A percentile compares a stretch with the other conserved stretches of the same genome.
Evolutionary conservation across 1,140 invertebrate species (phyloP).

Genomic region (Anadara kagoshimensis): DNA sequence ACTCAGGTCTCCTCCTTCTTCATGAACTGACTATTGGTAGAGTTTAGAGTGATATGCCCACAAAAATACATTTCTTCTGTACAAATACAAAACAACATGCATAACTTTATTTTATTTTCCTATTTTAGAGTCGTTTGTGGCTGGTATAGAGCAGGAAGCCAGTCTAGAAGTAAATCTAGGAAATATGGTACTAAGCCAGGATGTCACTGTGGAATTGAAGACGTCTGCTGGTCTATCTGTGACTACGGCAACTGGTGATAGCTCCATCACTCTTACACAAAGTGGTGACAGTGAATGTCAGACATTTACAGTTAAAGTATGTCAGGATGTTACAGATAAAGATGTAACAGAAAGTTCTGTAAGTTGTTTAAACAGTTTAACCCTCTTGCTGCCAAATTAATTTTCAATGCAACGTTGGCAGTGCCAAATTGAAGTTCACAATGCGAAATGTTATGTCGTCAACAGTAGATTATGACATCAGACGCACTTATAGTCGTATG

Average conservation of each 20-base stretch:
- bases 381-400: too few relatives aligned
- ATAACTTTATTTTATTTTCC: neutral
- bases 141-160: conserved; percentile 75
- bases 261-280: conserved; percentile 33
- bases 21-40: too few relatives aligned
- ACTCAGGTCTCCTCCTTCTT: too few relatives aligned
- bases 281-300: conserved; percentile 21
- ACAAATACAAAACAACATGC: too few relatives aligned
- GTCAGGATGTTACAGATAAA: conserved; percentile 19
- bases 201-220: conserved; percentile 49
- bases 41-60: too few relatives aligned
- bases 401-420: too few relatives aligned
- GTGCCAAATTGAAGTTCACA: too few relatives aligned
- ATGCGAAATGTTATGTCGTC: too few relatives aligned
- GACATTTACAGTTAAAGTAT: conserved; percentile 36
- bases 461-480: too few relatives aligned
- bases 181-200: conserved; percentile 70
- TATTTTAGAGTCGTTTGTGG: conserved; percentile 67
- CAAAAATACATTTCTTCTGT: too few relatives aligned
- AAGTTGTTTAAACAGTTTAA: neutral
- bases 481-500: too few relatives aligned
- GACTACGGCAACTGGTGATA: conserved; percentile 31
- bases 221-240: conserved; percentile 36
- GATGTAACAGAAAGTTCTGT: conserved; percentile 11
- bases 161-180: conserved; percentile 74